Base-by-base conservation (phyloP, 2,888 invertebrate species). In the Spisula subtruncata region DNA sequence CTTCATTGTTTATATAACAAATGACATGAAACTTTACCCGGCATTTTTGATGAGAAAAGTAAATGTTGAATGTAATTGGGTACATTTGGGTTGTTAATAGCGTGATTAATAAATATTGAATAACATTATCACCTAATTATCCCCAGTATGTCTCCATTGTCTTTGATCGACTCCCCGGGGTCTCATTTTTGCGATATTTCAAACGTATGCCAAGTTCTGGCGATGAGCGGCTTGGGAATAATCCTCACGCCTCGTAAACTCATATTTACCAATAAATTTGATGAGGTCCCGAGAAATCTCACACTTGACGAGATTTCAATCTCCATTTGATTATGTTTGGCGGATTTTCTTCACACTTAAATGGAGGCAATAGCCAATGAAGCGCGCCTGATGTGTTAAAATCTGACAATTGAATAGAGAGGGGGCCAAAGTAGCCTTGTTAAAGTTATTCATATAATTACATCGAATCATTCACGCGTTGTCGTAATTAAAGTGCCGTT, bases 201-300 rank as follows among this genome's bases (percentile, higher is more conserved):
- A 89, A 92, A 91, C 92, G 91, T 92, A 92, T 92, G 92, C 89
- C 89, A 71, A 79, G 86, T 84, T 85, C 85, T 82, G 32, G 35
- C 60, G 88, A 91, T 81, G 86, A 85, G 86, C 71, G 82, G 32
- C 83, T 60, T 25, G 90, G 86, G 90, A 91, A 90, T 90, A 86
- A 32, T 81, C 32, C 85, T 89, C 79, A 87, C 92, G 92, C 91
- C 86, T 87, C 88, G 90, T 92, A 90, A 89, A 91, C 84, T 92
- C 92, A 89, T 88, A 90, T 90, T 92, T 92, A 92, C 92, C 87
- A 91, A 92, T 92, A 92, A 87, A 90, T 88, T 92, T 91, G 92
- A 91, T 91, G 91, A 89, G 90, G 90, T 92, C 92, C 91, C 92
- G 90, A 35, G 66, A 90, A 89, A 82, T 89, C 92, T 92, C 92